Conservation (phyloP, 1,140 invertebrate species). For the Aethina tumida region DNA sequence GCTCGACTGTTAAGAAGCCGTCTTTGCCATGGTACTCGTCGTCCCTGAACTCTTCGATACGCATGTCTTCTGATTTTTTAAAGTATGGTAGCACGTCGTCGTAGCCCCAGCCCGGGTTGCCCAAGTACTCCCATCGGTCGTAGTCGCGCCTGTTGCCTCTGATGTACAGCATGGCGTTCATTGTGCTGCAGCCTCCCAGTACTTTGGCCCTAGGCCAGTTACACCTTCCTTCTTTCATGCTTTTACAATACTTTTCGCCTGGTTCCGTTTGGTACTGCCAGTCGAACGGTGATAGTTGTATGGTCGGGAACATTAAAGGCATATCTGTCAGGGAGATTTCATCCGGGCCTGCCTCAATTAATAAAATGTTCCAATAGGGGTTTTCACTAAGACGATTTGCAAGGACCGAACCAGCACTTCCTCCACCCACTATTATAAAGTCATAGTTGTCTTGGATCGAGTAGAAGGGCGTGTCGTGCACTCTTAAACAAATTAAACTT, state of each 20-base stretch:
- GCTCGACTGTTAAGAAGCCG: constrained; percentile 57
- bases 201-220: constrained; percentile 79
- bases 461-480: constrained; percentile 38
- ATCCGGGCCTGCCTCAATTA: constrained; percentile 75
- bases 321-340: constrained; percentile 65
- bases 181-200: constrained; percentile 74
- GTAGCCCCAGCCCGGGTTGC: constrained; percentile 64
- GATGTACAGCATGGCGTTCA: constrained; percentile 88
- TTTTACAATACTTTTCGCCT: constrained; percentile 66
- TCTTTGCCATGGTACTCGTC: constrained; percentile 58
- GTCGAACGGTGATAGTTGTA: constrained; percentile 64
- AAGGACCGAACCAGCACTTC: constrained; percentile 72
- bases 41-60: constrained; percentile 45
- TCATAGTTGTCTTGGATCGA: constrained; percentile 51
- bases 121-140: constrained; percentile 71
- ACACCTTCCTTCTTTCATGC: constrained; percentile 44
- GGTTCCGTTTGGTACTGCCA: constrained; percentile 88
- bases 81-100: constrained; percentile 75
- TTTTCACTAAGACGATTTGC: constrained; percentile 66
- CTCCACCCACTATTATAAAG: constrained; percentile 71
- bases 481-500: constrained; percentile 14
- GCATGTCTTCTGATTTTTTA: constrained; percentile 60
- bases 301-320: constrained; percentile 59
- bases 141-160: constrained; percentile 83
- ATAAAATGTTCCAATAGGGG: constrained; percentile 54